Evolutionary conservation across 2,797 vertebrate genomes (phyloP).

Genomic region (Philypnodon macrostomus): DNA sequence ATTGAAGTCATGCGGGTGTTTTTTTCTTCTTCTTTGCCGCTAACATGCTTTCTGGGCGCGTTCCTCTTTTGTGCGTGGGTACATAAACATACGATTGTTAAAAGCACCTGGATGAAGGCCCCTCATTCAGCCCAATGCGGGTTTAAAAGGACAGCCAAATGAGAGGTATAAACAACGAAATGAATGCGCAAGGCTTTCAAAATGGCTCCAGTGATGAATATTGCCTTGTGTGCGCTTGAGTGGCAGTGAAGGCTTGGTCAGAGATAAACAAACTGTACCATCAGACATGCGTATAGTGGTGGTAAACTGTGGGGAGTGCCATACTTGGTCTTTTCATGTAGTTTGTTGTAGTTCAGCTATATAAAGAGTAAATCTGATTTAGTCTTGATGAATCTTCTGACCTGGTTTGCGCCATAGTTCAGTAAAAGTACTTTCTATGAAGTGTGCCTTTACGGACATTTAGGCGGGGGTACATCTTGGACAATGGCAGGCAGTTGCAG

Average conservation of each 20-base stretch:
- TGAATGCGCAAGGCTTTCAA: constrained; percentile 39
- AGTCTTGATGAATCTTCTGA: too few relatives aligned
- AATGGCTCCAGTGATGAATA: constrained; percentile 20
- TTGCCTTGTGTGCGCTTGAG: constrained; percentile 13
- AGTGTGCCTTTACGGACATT: too few relatives aligned
- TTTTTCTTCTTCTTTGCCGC: constrained; percentile 12
- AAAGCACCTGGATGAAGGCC: constrained; percentile 59
- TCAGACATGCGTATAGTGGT: too few relatives aligned
- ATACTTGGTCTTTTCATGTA: too few relatives aligned
- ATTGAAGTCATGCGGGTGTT: constrained; percentile 49
- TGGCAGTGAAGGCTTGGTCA: not conserved
- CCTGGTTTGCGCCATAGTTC: too few relatives aligned
- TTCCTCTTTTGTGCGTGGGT: constrained; percentile 42
- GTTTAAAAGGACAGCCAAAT: constrained; percentile 14
- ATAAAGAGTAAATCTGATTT: too few relatives aligned
- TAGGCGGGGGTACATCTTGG: too few relatives aligned
- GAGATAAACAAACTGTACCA: not conserved
- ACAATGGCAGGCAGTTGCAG: too few relatives aligned
- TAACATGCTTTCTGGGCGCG: constrained; percentile 47
- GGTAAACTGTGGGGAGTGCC: too few relatives aligned
- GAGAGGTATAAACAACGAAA: constrained; percentile 31
- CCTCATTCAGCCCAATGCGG: not conserved
- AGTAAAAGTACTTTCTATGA: too few relatives aligned
- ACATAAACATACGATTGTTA: constrained; percentile 42
- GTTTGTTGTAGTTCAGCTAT: too few relatives aligned